These are phyloP conservation scores for Dendrolimus pini DNA, from an alignment of 2,888 invertebrate genomes.

Conservation along the genomic window DNA sequence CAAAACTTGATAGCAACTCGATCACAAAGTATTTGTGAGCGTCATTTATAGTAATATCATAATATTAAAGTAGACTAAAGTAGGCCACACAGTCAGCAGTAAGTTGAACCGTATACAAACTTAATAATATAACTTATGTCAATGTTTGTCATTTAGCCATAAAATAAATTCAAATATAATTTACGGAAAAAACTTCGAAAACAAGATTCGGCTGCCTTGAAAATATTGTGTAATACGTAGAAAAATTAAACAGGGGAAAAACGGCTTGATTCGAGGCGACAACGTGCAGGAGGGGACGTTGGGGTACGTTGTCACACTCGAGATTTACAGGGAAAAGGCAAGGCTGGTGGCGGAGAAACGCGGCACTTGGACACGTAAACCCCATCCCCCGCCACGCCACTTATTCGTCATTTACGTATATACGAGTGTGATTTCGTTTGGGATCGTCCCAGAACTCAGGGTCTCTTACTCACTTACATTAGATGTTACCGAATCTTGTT, in stretches of 20 bases:
- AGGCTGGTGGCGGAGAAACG: conserved; percentile 26
- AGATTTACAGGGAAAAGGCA: conserved; percentile 51
- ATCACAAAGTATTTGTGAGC: too few relatives aligned
- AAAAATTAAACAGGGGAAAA: conserved; percentile 37
- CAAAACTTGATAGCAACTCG: too few relatives aligned
- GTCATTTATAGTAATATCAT: too few relatives aligned
- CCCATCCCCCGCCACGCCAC: conserved; percentile 41
- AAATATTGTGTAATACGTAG: conserved; percentile 9
- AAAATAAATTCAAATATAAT: too few relatives aligned
- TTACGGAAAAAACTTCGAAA: too few relatives aligned
- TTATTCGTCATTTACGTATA: conserved; percentile 70
- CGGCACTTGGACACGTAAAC: conserved; percentile 65
- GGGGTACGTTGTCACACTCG: conserved; percentile 54
- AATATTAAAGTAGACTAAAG: too few relatives aligned
- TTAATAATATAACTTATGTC: too few relatives aligned
- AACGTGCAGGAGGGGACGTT: conserved; percentile 36
- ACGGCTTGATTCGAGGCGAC: conserved; percentile 36
- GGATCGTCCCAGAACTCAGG: conserved; percentile 51
- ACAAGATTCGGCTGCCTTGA: not conserved
- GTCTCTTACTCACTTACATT: conserved; percentile 56
- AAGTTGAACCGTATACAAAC: too few relatives aligned
- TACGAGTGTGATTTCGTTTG: conserved; percentile 70
- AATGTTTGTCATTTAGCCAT: too few relatives aligned
- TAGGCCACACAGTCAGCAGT: too few relatives aligned
- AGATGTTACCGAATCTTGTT: conserved; percentile 56